These are phyloP conservation scores for Meles meles DNA, from an alignment of 2,113 vertebrate species.

Conservation along the genomic window DNA sequence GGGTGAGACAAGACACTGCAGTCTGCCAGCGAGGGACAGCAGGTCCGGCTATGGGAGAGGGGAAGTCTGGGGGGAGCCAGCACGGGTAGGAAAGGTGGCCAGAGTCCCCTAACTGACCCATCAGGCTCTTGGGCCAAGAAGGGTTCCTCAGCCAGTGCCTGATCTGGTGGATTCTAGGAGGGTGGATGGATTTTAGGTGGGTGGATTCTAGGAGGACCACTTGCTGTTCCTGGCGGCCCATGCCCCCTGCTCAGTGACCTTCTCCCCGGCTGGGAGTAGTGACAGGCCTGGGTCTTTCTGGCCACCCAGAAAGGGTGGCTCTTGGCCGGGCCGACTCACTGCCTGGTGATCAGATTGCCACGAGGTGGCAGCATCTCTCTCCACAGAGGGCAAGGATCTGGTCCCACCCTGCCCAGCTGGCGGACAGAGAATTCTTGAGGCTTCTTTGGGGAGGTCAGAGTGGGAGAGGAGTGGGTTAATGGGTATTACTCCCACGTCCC, in stretches of 20 bases:
- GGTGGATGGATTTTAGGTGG: no score
- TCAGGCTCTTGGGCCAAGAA: neutral
- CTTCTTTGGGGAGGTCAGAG: neutral
- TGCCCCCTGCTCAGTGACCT: neutral
- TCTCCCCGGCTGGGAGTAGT: neutral
- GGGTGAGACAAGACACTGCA: neutral
- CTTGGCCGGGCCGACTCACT: neutral
- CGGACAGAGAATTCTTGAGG: neutral
- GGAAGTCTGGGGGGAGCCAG: no score
- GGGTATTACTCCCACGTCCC: neutral
- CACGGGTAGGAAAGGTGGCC: neutral
- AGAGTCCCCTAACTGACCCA: neutral
- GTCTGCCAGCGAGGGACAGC: neutral
- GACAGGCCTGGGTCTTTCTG: neutral
- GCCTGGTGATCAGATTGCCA: neutral
- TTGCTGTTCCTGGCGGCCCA: neutral
- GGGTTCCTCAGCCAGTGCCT: neutral
- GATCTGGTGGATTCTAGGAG: neutral
- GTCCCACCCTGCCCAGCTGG: neutral
- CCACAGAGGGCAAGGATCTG: neutral
- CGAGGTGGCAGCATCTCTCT: neutral
- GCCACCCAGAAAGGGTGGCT: neutral
- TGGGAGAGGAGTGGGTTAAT: no score
- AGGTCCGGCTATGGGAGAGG: neutral
- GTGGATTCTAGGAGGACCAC: neutral